A percentile compares a stretch with the other conserved stretches of the same genome.
These are phyloP conservation scores for Lapara coniferarum DNA, from an alignment of 2,888 invertebrate genomes.

Conservation along the genomic window DNA sequence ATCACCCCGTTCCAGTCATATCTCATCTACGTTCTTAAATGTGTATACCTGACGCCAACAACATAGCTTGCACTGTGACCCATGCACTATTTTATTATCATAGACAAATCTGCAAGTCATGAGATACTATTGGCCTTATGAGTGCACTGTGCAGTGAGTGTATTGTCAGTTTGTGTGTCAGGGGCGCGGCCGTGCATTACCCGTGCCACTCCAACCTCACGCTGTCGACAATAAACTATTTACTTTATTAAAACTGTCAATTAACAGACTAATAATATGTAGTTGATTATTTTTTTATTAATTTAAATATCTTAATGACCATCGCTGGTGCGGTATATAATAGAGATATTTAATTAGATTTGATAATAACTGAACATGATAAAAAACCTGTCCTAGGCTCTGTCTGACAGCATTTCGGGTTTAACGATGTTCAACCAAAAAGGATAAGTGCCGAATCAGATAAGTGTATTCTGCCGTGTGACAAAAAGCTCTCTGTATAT, in stretches of 20 bases:
- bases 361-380: no score
- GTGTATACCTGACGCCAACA: not conserved
- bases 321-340: not conserved
- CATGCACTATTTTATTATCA: not conserved
- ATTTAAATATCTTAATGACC: no score
- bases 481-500: no score
- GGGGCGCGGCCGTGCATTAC: not conserved
- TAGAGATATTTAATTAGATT: no score
- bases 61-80: not conserved
- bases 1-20: no score
- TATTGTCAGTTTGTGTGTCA: not conserved
- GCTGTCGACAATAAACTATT: not conserved
- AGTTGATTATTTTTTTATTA: no score
- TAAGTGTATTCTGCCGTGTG: no score
- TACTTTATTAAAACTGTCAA: not conserved
- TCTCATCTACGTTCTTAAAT: no score
- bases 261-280: not conserved
- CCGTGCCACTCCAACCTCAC: not conserved
- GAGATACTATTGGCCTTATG: not conserved
- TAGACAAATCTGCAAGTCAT: not conserved
- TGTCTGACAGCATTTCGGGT: no score
- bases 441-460: no score
- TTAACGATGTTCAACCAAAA: no score
- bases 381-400: no score
- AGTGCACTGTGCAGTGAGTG: not conserved